These are phyloP conservation scores for Actinia equina DNA, from an alignment of 64 coral and sea anemone species.

Conservation along the genomic window DNA sequence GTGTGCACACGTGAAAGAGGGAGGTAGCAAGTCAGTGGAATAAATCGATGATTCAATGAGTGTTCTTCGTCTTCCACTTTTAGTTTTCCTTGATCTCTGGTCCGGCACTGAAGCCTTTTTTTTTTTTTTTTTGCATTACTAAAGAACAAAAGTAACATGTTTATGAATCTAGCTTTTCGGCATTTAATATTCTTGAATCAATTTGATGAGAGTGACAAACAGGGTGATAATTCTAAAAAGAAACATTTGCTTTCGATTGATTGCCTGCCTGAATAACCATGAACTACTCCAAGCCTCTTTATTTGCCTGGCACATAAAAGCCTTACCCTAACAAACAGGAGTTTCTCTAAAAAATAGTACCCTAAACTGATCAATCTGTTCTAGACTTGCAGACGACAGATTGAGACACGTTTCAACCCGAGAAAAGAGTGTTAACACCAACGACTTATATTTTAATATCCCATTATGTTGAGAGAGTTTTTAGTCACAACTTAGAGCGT, in stretches of 20 bases:
- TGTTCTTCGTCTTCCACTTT: no score
- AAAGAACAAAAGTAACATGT: background rate
- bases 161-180: background rate
- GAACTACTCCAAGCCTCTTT: background rate
- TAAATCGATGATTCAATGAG: no score
- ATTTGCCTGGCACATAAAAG: no score
- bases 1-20: no score
- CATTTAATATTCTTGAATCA: background rate
- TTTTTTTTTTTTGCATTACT: background rate
- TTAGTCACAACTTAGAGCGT: background rate
- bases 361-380: background rate
- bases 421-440: background rate
- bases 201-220: background rate
- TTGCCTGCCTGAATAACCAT: background rate
- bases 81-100: no score
- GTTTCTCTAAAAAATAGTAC: no score
- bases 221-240: background rate
- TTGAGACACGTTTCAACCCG: background rate
- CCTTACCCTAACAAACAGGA: no score
- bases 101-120: background rate
- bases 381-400: slow-evolving; percentile 7
- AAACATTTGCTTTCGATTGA: slow-evolving; percentile 1
- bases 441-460: slow-evolving; percentile 4
- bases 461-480: background rate
- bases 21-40: no score